Base-by-base conservation (phyloP, 2,797 vertebrate species). In the Sebastes cheni region DNA sequence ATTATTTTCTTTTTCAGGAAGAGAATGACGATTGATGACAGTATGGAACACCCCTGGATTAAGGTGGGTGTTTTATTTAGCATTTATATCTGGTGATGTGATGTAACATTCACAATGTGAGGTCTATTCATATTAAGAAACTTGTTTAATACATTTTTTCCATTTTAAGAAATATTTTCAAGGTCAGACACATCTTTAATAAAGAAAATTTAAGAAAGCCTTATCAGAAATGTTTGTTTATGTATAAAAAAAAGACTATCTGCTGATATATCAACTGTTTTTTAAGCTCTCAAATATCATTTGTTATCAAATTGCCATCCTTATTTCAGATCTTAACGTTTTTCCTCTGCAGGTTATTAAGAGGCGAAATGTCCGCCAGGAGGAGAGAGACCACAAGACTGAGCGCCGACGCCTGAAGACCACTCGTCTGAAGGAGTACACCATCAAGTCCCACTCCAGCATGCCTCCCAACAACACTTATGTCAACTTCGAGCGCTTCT, bases 381-480 rank as follows among this genome's bases (percentile, higher is more conserved):
- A 99, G 81, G 98, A 99, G 83, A 95, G 92, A 2, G 92, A 97
- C 81, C 97, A 96, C 89, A 98, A 97, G 87, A 92, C 97, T 0
- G 98, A 99, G 91, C 97, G 98, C 3, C 95, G 99, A 7, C 97
- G 98, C 50, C 96, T 99, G 89, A 98, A 98, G 94, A 98, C 99
- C 1, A 98, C 98, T 0, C 98, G 99, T 36, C 96, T 99, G 80
- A 99, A 99, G 95, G 98, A 99, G 91, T 99, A 99, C 95, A 99
- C 98, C 85, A 98, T 99, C 94, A 99, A 99, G 86, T 99, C 99
- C 0, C 98, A 99, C 93, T 99, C 99, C 27, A 99, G 98, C 95
- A 99, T 99, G 99, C 99, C 98, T 0, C 99, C 98, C 64, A 99
- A 99, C 96, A 99, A 99, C 93, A 98, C 97, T n/a, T 99, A 99